Evolutionary conservation across 2,888 invertebrate genomes (phyloP), one percentile per base, ranked within the genome.

Genomic region (Strigamia transsilvanica): DNA sequence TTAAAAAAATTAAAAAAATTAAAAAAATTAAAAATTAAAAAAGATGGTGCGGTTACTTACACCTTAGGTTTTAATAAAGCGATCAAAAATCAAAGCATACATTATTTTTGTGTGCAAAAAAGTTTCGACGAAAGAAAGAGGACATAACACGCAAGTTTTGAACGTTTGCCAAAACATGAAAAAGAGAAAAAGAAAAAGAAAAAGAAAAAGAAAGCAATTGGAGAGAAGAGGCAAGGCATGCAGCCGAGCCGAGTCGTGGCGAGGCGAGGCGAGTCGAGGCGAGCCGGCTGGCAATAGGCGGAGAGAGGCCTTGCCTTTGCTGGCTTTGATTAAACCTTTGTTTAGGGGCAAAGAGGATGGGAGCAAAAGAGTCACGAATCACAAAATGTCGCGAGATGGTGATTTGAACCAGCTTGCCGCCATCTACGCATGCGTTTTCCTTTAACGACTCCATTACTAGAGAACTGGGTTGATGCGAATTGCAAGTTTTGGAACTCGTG

Each of bases 291-390:
- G 27, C 27, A 27, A 38, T 9, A 38, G 38, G 6, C 38, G 34
- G 34, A 34, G 34, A 34, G 34, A 38, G 73, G 23, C 61, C 61
- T 66, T 18, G 61, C 61, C 23, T 66, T 66, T 66, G 61, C 73
- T 73, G 73, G 73, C 73, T 73, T 73, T 73, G 73, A 73, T 73
- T 73, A 73, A 73, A 73, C 73, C 73, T 73, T 73, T 73, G 73
- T 73, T 73, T 73, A 73, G 73, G 56, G 32, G 73, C 73, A 73
- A 73, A 32, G 73, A 56, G 18, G 56, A 56, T 56, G 73, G 73
- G 23, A 73, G 73, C 27, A n/a, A 73, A 73, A 73, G 32, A 73
- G 73, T 73, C 73, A 73, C 73, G 73, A 73, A 73, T 73, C 42
- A 42, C 12, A 79, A 79, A 42, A 79, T 79, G 79, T 21, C 21